Evolutionary conservation across 35 echinoderm and acorn worm species (phyloP).

Genomic region (Chiridota heheva): DNA sequence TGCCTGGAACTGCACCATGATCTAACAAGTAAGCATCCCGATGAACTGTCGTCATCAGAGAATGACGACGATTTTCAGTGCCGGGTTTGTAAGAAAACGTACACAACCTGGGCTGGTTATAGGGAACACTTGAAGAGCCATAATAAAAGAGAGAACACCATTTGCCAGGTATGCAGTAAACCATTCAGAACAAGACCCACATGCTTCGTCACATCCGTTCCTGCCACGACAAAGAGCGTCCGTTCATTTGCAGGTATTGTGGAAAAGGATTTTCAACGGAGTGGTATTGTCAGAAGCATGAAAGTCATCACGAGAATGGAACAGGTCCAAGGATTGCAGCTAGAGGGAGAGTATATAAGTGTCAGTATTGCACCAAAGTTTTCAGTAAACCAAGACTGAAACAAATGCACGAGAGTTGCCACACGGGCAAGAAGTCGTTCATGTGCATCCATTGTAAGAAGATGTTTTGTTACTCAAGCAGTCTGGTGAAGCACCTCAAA

Average conservation of each 20-base stretch:
- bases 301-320: slow-evolving; percentile 2
- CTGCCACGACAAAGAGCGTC: slow-evolving; percentile 43
- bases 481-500: slow-evolving; percentile 40
- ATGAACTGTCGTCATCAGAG: neutral
- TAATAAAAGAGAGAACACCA: neutral
- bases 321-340: slow-evolving; percentile 16
- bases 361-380: slow-evolving; percentile 42
- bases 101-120: slow-evolving; percentile 13
- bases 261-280: slow-evolving; percentile 50
- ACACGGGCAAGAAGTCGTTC: slow-evolving; percentile 61
- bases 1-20: slow-evolving; percentile 14
- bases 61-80: slow-evolving; percentile 34
- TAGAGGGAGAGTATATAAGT: slow-evolving; percentile 28
- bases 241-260: slow-evolving; percentile 48
- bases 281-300: slow-evolving; percentile 25
- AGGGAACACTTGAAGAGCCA: slow-evolving; percentile 40
- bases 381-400: neutral
- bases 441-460: slow-evolving; percentile 36
- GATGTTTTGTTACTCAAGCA: slow-evolving; percentile 3
- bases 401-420: slow-evolving; percentile 37
- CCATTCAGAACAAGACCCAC: slow-evolving; percentile 28
- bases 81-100: slow-evolving; percentile 12
- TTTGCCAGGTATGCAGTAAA: slow-evolving; percentile 21
- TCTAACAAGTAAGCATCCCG: slow-evolving; percentile 1
- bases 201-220: slow-evolving; percentile 28